These are phyloP conservation scores for Polypedilum vanderplanki DNA, from an alignment of 1,140 invertebrate species.

Conservation along the genomic window DNA sequence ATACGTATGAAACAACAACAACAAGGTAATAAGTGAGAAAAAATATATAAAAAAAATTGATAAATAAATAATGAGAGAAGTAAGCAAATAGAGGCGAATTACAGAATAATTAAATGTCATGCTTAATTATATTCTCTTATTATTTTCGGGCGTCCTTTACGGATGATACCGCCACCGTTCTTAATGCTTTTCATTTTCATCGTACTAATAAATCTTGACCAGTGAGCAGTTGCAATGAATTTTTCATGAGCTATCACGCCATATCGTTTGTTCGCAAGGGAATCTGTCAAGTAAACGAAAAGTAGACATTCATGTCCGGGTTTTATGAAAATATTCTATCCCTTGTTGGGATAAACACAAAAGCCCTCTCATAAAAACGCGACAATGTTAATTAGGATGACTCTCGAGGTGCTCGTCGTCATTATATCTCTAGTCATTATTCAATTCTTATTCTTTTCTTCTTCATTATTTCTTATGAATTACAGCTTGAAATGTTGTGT, in stretches of 20 bases:
- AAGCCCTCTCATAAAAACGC: too few species aligned
- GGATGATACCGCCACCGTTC: background rate
- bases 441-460: background rate
- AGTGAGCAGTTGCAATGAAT: too few species aligned
- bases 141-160: conserved; percentile 3
- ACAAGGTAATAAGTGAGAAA: background rate
- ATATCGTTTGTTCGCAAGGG: too few species aligned
- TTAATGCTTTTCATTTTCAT: background rate
- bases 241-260: too few species aligned
- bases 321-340: too few species aligned
- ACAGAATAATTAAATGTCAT: conserved; percentile 26
- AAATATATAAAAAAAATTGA: background rate
- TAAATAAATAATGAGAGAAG: conserved; percentile 23
- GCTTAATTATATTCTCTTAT: conserved; percentile 5
- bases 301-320: too few species aligned
- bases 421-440: background rate
- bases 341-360: too few species aligned
- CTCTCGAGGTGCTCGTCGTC: background rate
- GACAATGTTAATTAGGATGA: background rate
- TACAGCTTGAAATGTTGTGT: too few species aligned
- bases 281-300: too few species aligned
- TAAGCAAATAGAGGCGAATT: conserved; percentile 20
- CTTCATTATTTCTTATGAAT: too few species aligned
- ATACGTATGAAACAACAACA: background rate
- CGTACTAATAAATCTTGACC: too few species aligned